Evolutionary conservation across 2,113 vertebrate genomes (phyloP).

Genomic region (Mesoclemmys tuberculata): DNA sequence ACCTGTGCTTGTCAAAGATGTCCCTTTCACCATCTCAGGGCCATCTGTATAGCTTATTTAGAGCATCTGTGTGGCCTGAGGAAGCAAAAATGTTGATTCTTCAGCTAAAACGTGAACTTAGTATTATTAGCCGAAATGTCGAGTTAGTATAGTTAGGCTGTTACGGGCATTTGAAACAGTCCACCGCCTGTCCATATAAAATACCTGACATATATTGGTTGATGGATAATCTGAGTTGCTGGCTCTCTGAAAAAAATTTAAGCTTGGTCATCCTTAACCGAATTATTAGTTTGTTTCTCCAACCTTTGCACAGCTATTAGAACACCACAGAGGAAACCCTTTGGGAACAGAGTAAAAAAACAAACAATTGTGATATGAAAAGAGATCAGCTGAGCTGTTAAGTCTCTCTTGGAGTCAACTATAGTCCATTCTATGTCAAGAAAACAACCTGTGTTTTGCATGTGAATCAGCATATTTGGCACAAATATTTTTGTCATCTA

Average conservation of each 20-base stretch:
- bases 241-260: rapidly evolving
- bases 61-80: not conserved
- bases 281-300: not conserved
- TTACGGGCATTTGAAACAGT: not conserved
- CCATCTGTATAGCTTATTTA: not conserved
- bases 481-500: not conserved
- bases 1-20: not conserved
- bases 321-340: not conserved
- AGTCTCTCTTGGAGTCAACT: not conserved
- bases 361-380: not conserved
- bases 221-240: not conserved
- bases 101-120: not conserved
- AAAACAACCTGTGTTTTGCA: not conserved
- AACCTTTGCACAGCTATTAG: not conserved
- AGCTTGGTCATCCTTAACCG: not conserved
- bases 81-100: not conserved
- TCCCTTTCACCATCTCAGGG: not conserved
- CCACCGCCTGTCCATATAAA: not conserved
- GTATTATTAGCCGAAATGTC: not conserved
- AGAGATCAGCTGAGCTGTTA: not conserved
- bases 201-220: not conserved
- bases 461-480: not conserved
- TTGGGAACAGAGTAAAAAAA: not conserved
- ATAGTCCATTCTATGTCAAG: not conserved
- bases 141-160: not conserved